Evolutionary conservation across 1,140 invertebrate genomes (phyloP), one percentile per base, ranked within the genome.

Genomic region (Drosophila sproati): DNA sequence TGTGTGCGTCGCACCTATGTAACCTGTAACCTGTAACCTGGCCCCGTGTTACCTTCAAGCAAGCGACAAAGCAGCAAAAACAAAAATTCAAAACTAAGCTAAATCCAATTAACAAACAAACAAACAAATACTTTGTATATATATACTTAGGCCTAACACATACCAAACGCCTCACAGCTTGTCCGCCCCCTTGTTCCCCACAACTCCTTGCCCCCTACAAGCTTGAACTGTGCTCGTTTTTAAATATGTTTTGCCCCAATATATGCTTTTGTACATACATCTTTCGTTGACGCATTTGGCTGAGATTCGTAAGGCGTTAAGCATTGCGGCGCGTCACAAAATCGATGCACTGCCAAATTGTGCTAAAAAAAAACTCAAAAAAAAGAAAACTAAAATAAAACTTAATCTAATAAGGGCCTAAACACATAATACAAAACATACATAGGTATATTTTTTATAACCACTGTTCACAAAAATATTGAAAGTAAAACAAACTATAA

Each of bases 1-100:
- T 66, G 45, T 57, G 31, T 61, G 51, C 60, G 60, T 61, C 66
- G 73, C 69, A 77, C 69, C 60, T 63, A 52, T 88, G 79, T 70
- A 75, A 75, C 73, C 76, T 71, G 79, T 70, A 75, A 75, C 73
- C 76, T 71, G 81, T 89, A 90, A 89, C 86, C 86, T 90, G 85
- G 85, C 78, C 80, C 86, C 78, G 87, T 73, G 85, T 85, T 86
- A 85, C 81, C 86, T 89, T 89, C 71, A 86, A 80, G 64, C 71
- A 86, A 80, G 64, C 77, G 78, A 77, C 68, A 82, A 78, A 55
- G 47, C 50, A 67, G 51, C 62, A 34, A 61, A 77, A 70, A 7
- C 10, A 57, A 57, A 50, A 45, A 20, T 20, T 20, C 45, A 59
- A 51, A 75, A 70, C 48, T 69, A 62, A 69, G 48, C 41, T 56